Conservation (phyloP, 2,113 vertebrate species). For the Paracanthobrama guichenoti region DNA sequence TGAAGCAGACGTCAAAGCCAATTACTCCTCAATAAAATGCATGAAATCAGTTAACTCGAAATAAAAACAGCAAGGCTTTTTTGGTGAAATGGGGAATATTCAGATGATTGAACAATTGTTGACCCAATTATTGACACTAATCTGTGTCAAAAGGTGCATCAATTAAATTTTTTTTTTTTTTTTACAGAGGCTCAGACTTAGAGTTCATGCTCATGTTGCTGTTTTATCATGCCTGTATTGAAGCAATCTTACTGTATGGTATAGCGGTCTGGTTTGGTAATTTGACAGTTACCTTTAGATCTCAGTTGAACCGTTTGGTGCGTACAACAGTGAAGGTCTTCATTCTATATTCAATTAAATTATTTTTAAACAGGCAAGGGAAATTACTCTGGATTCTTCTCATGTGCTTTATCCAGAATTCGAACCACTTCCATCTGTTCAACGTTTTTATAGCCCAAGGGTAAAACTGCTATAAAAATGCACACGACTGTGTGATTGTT, state of each 20-base stretch:
- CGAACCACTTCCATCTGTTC: neutral
- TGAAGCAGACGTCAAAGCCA: constrained; percentile 21
- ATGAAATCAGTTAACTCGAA: neutral
- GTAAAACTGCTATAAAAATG: neutral
- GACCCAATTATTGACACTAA: no score
- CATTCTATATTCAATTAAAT: neutral
- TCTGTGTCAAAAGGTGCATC: no score
- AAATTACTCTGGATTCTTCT: neutral
- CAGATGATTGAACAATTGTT: neutral
- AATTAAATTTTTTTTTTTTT: no score
- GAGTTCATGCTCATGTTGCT: neutral
- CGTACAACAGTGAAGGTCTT: neutral
- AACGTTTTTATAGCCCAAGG: neutral
- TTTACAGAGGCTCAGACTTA: no score
- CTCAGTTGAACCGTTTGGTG: neutral
- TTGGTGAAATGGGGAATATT: neutral
- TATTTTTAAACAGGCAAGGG: neutral
- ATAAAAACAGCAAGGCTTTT: neutral
- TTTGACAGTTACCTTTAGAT: neutral
- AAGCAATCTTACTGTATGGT: neutral
- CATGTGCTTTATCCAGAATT: neutral
- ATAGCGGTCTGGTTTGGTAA: neutral
- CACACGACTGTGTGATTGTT: no score
- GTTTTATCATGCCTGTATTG: neutral
- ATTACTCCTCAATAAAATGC: neutral